Percentiles rank a stretch among this genome's conserved stretches.
These are phyloP conservation scores for Acrocephalus kingi DNA, from an alignment of 2,113 vertebrate genomes.

Conservation along the genomic window DNA sequence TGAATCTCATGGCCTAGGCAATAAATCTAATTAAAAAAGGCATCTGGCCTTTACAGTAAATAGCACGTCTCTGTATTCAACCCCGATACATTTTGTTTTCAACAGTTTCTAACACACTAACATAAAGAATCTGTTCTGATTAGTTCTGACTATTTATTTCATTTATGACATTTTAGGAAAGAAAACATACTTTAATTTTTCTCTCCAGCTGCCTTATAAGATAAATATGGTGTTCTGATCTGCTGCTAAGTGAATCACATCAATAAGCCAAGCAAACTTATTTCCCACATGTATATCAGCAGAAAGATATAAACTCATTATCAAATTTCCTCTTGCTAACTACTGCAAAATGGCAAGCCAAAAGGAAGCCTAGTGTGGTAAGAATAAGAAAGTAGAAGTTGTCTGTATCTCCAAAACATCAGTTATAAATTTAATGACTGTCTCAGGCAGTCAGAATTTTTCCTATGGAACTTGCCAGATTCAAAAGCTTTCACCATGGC, in stretches of 20 bases:
- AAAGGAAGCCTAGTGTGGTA: conserved; percentile 54
- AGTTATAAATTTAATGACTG: conserved; percentile 76
- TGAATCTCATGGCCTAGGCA: background rate
- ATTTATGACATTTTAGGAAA: background rate
- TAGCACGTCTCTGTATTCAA: background rate
- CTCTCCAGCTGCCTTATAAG: background rate
- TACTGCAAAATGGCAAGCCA: conserved; percentile 63
- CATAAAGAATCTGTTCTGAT: background rate
- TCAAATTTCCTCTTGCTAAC: conserved; percentile 47
- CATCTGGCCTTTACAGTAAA: background rate
- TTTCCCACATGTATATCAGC: background rate
- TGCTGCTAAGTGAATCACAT: conserved; percentile 1
- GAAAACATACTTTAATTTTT: background rate
- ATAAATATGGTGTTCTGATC: background rate
- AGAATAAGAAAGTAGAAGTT: conserved; percentile 55
- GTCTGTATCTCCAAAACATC: conserved; percentile 59
- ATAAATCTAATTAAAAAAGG: background rate
- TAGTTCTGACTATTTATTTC: background rate
- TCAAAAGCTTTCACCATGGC: conserved; percentile 59
- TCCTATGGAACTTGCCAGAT: conserved; percentile 69
- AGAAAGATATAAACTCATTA: conserved; percentile 20
- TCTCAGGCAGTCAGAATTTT: conserved; percentile 73
- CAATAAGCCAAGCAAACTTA: background rate
- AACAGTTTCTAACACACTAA: background rate
- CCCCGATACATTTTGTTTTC: background rate